Evolutionary conservation across 1,140 invertebrate species (phyloP).

Genomic region (Drosophila erecta): DNA sequence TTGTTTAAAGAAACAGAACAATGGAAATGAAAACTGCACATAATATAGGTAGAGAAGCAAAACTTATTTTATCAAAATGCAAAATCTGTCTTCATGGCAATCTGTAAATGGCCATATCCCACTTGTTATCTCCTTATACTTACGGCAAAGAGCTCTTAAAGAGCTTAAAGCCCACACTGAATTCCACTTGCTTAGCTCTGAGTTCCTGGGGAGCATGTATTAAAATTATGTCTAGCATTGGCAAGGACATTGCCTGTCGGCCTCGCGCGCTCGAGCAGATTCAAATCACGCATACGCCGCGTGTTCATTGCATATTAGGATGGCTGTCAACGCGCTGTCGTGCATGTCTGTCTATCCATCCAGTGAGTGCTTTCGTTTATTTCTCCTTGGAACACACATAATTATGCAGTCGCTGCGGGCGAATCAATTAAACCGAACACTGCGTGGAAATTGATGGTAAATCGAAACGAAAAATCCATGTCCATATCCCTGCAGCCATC

Average conservation of each 20-base stretch:
- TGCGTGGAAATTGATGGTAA: constrained; percentile 22
- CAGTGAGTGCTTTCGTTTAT: constrained; percentile 4
- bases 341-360: constrained; percentile 24
- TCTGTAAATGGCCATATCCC: neutral
- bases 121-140: neutral
- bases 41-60: no score
- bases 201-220: constrained; percentile 26
- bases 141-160: neutral
- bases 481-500: no score
- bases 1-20: no score
- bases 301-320: constrained; percentile 62
- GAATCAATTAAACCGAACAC: constrained; percentile 47
- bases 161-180: constrained; percentile 20
- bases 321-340: constrained; percentile 53
- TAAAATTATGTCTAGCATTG: constrained; percentile 62
- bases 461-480: constrained; percentile 1
- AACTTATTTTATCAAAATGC: no score
- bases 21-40: no score
- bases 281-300: constrained; percentile 76
- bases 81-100: no score
- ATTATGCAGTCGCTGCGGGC: constrained; percentile 56
- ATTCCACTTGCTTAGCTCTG: constrained; percentile 1
- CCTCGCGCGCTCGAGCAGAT: constrained; percentile 23
- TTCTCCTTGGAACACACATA: constrained; percentile 26
- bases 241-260: constrained; percentile 37